Base-by-base conservation (phyloP, 2,113 vertebrate species). In the Haemorhous mexicanus region DNA sequence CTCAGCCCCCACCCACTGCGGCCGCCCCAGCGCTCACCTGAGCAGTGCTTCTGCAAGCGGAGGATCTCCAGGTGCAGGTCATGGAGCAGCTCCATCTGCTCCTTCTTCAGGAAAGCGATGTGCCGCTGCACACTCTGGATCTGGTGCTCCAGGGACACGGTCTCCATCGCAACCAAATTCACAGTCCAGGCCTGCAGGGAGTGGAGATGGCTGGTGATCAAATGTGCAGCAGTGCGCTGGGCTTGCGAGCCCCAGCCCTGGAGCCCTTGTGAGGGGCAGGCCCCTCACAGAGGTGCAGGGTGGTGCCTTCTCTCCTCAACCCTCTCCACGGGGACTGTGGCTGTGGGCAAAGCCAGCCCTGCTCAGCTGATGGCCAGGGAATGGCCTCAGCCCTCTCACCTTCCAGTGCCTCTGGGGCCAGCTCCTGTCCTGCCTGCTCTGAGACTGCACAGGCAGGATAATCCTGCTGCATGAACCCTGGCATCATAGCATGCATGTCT, bases 21-120 rank as follows among this genome's bases (percentile, higher is more conserved):
- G 56, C 50, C 32, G 0, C 15, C 20, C 55, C 62, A 11, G 1
- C 1, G 27, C 98, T 98, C 96, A 99, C 99, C 99, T 97, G 98
- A 98, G 95, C 99, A 99, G 96, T 98, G 98, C 93, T 99, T 99
- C 98, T 99, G 99, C 96, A 99, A 86, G 92, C 98, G 98, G 27
- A 99, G 98, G 97, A 99, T 99, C 97, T 99, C 99, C 97, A 99
- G 97, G 97, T 99, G 99, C 94, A 99, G 98, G 93, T 98, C 99
- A 4, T 99, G 98, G 49, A 99, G 98, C 91, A 99, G 86, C 70
- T 99, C 98, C 96, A 99, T 98, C 96, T 99, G 99, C 96, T 99
- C 99, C 96, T 99, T 99, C 85, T 99, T 98, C 88, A 99, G 98
- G 97, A 99, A 99, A 16, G 98, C 95, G 33, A 99, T 97, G 97